Base-by-base conservation (phyloP, 1,140 invertebrate species). In the Lutraria rhynchaena region DNA sequence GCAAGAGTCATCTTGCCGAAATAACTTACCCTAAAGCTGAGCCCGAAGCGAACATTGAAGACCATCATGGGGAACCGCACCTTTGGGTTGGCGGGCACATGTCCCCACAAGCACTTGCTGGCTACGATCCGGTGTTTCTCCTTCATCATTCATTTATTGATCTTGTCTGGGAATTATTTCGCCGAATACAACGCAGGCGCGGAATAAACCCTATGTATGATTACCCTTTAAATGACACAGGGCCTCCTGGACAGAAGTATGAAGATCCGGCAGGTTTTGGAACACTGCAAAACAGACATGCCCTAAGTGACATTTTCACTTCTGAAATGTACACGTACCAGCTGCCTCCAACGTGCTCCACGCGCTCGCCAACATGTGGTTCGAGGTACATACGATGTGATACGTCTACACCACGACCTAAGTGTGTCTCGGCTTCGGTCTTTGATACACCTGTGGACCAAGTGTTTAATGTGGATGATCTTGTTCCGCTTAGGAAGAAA, bases 321-420 rank as follows among this genome's bases (percentile, higher is more conserved):
- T 37, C 83, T 33, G 71, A 84, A 44, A 75, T 87, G 19, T 89
- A 87, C 61, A 85, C 85, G 4, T 90, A 90, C 69, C 83, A 88
- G 27, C 82, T 86, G 17, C 77, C 86, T 9, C 88, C 89, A 1
- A 83, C 83, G 0, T 90, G 89, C 73, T 81, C 86, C 3, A 37
- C 44, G 7, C 29, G 65, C 17, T 73, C 57, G 13, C 86, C 89
- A 11, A 80, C 74, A 44, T 90, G 89, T 75, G 88, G 87, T 3
- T 89, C 88, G 0, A 46, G 61, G 0, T 86, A 85, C 35, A 37
- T 87, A 7, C 41, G 73, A 2, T 87, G 86, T 61, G 81, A 87
- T 55, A 75, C 78, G 13, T 80, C 84, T 24, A 61, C 22, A 11
- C 58, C 46, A 22, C 67, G 71, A 22, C 78, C 86, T 13, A 70